Evolutionary conservation across 2,797 vertebrate species (phyloP), one percentile per base, ranked within the genome.

Genomic region (Hybognathus amarus): DNA sequence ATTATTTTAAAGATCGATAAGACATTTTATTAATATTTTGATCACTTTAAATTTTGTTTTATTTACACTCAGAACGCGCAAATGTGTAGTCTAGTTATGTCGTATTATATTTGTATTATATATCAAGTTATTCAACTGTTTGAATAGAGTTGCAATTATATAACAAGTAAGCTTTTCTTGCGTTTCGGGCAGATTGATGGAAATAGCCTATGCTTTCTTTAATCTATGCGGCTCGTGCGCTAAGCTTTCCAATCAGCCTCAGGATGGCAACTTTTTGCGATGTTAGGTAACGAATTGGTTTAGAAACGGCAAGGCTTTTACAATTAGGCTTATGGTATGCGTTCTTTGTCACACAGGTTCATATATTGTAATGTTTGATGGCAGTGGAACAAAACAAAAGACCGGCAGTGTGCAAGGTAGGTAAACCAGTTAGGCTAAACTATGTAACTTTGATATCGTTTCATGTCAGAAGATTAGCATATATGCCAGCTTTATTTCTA

Each of bases 391-490:
- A 84, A 38, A 42, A 69, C 76, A 86, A 86, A 83, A 86, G 87
- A 71, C 52, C 74, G 50, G 80, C 63, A 88, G 77, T 80, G 83
- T 88, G 90, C 91, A 90, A 94, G 91, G 92, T 94, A 86, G 73
- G 79, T 61, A 77, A 63, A 12, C 6, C 1, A 33, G 56, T 24
- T 52, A 52, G 30, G 13, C 13, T 47, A 13, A 45, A 30, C 22
- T 47, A 68, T 42, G 47, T 6, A 12, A 27, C 33, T 33, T 18
- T 47, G 68, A 45, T 18, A 33, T 17, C 11, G 15, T 54, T 68
- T 56, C 8, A 38, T 56, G 50, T 56, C 10, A 22, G 8, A 76
- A 13, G 6, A 30, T 69, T 20, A 52, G 50, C 13, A 40, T 30
- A 38, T 24, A 38, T 42, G 47, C 5, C 56, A 36, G 38, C 6